Evolutionary conservation across 2,888 invertebrate species (phyloP).

Genomic region (Trilocha varians): DNA sequence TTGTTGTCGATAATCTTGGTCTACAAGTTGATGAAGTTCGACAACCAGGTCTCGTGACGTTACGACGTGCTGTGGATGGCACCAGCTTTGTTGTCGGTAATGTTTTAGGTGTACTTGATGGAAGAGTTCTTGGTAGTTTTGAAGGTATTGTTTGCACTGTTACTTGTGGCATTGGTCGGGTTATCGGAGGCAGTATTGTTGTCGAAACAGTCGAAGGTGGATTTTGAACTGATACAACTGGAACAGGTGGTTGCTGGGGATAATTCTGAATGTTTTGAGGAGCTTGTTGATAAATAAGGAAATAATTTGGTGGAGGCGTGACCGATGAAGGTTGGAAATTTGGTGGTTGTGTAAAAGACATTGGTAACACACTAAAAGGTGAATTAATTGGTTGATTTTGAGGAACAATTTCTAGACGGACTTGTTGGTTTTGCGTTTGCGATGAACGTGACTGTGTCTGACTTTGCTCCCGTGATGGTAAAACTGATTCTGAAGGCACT

Average conservation of each 20-base stretch:
- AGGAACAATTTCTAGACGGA: slow-evolving; percentile 5
- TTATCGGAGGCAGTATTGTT: slow-evolving; percentile 12
- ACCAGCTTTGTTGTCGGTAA: background rate
- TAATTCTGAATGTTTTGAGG: slow-evolving; percentile 22
- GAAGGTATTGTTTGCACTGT: background rate
- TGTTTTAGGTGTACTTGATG: slow-evolving; percentile 2
- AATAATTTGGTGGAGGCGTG: slow-evolving; percentile 19
- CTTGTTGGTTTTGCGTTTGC: slow-evolving; percentile 4
- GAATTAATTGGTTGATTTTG: background rate
- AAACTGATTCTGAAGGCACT: background rate
- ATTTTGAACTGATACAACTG: slow-evolving; percentile 7
- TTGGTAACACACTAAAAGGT: slow-evolving; percentile 5
- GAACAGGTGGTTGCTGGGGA: slow-evolving; percentile 11
- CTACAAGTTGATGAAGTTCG: background rate
- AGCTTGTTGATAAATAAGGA: slow-evolving; percentile 35
- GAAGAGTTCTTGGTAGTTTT: background rate
- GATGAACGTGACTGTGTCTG: background rate
- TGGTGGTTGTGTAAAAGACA: slow-evolving; percentile 5
- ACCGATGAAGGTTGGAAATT: slow-evolving; percentile 3
- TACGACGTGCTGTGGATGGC: background rate
- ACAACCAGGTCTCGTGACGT: background rate
- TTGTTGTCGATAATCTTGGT: slow-evolving; percentile 5
- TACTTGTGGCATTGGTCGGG: slow-evolving; percentile 10
- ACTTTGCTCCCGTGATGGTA: background rate
- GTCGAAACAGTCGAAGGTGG: slow-evolving; percentile 10